Evolutionary conservation across 1,140 invertebrate genomes (phyloP).

Genomic region (Cecropterus lyciades): DNA sequence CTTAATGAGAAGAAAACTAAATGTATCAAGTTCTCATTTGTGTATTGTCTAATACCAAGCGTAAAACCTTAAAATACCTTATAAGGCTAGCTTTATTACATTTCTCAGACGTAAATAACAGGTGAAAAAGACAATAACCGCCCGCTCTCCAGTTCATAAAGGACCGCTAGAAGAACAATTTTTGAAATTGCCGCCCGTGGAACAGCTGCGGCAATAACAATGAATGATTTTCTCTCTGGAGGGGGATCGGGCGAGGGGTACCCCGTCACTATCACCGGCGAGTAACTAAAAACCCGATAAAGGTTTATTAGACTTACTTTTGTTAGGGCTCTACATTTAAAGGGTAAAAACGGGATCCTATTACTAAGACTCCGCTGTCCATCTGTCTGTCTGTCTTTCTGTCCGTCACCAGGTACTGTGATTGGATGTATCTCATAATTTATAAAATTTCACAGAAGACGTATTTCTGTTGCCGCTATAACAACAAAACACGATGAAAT

Average conservation of each 20-base stretch:
- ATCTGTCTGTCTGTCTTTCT: no score
- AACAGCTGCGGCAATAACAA: slow-evolving; percentile 34
- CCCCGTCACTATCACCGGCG: neutral
- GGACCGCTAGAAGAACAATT: slow-evolving; percentile 28
- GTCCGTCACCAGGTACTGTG: no score
- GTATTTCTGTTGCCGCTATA: no score
- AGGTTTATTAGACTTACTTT: no score
- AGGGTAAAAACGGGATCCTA: no score
- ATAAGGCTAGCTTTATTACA: slow-evolving; percentile 15
- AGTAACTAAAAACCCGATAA: neutral
- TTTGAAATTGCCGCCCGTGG: slow-evolving; percentile 29
- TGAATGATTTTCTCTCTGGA: slow-evolving; percentile 31
- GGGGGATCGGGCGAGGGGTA: neutral
- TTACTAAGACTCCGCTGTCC: no score
- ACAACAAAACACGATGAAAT: no score
- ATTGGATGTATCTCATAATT: no score
- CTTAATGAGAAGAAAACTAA: no score
- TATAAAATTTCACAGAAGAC: no score
- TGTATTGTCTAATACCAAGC: neutral
- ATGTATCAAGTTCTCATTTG: no score
- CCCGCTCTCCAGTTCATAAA: slow-evolving; percentile 34
- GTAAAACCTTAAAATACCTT: neutral
- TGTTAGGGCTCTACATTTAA: no score
- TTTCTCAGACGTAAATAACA: slow-evolving; percentile 25
- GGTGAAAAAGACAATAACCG: slow-evolving; percentile 18